A percentile compares a stretch with the other conserved stretches of the same genome.
These are phyloP conservation scores for Acronicta psi DNA, from an alignment of 2,888 invertebrate genomes.

Conservation along the genomic window DNA sequence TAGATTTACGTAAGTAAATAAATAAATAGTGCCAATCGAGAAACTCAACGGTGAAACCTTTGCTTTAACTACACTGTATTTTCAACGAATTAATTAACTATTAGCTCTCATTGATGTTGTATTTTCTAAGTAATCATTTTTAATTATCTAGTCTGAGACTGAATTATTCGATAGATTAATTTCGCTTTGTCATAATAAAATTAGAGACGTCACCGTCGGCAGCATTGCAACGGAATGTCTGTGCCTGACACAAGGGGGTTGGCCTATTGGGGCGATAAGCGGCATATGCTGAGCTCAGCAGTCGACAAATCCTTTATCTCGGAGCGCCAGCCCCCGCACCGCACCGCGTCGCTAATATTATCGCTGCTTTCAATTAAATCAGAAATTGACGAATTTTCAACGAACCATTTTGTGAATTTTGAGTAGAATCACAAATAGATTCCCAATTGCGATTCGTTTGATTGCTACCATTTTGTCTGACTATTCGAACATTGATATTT, in stretches of 20 bases:
- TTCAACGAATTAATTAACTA: neutral
- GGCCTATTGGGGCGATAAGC: conserved; percentile 65
- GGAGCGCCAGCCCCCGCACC: conserved; percentile 59
- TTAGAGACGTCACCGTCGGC: conserved; percentile 29
- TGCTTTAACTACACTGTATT: neutral
- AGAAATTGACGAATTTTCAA: conserved; percentile 70
- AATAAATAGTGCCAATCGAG: neutral
- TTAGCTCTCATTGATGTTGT: neutral
- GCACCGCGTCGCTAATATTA: conserved; percentile 66
- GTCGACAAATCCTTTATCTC: conserved; percentile 77
- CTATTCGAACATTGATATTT: conserved; percentile 5
- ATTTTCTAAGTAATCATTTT: too few relatives aligned
- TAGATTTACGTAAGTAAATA: conserved; percentile 3
- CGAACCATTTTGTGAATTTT: conserved; percentile 63
- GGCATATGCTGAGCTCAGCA: conserved; percentile 66
- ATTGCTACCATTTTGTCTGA: conserved; percentile 20
- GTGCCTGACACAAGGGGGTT: conserved; percentile 63
- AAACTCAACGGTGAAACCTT: neutral
- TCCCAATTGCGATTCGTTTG: conserved; percentile 50
- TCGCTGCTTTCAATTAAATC: conserved; percentile 72
- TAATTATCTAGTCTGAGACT: too few relatives aligned
- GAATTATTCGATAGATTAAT: conserved; percentile 38
- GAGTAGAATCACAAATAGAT: conserved; percentile 58
- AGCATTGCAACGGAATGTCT: conserved; percentile 59
- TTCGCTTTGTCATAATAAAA: conserved; percentile 30